phyloP scores from a whole-genome alignment of 2,888 invertebrate species.

The Chrysopilus asiliformis region DNA sequence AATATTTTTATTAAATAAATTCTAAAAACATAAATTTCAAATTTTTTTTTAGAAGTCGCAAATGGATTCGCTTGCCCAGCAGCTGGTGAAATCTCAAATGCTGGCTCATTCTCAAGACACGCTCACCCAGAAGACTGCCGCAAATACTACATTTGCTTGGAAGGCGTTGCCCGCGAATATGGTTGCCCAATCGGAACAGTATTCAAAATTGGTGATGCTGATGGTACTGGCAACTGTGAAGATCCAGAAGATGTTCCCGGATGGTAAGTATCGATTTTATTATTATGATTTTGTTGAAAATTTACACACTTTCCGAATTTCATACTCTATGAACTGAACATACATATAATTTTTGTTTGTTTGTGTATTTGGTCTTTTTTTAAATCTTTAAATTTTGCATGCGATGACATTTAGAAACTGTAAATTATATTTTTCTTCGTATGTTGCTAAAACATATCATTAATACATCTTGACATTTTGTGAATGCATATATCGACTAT shows the following conservation, averaged over 20 bases:
- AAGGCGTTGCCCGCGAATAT: slow-evolving; percentile 82
- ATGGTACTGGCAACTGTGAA: slow-evolving; percentile 85
- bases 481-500: too few relatives aligned
- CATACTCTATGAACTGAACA: too few relatives aligned
- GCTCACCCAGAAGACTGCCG: slow-evolving; percentile 90
- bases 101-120: slow-evolving; percentile 86
- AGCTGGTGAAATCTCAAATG: slow-evolving; percentile 64
- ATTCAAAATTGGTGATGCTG: slow-evolving; percentile 84
- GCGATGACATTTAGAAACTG: too few relatives aligned
- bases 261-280: slow-evolving; percentile 62
- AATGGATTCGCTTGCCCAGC: slow-evolving; percentile 80
- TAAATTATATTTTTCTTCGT: too few relatives aligned
- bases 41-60: slow-evolving; percentile 60
- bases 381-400: too few relatives aligned
- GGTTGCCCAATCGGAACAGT: slow-evolving; percentile 93
- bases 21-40: slow-evolving; percentile 1
- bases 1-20: too few relatives aligned
- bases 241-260: slow-evolving; percentile 92
- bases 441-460: too few relatives aligned
- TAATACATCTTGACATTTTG: too few relatives aligned
- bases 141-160: slow-evolving; percentile 89
- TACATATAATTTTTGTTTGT: too few relatives aligned
- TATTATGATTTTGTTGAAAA: too few relatives aligned
- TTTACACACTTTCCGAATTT: too few relatives aligned
- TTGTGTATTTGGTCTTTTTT: too few relatives aligned